Base-by-base conservation (phyloP, 92 coral and sea anemone species). In the Palythoa heliodiscus region DNA sequence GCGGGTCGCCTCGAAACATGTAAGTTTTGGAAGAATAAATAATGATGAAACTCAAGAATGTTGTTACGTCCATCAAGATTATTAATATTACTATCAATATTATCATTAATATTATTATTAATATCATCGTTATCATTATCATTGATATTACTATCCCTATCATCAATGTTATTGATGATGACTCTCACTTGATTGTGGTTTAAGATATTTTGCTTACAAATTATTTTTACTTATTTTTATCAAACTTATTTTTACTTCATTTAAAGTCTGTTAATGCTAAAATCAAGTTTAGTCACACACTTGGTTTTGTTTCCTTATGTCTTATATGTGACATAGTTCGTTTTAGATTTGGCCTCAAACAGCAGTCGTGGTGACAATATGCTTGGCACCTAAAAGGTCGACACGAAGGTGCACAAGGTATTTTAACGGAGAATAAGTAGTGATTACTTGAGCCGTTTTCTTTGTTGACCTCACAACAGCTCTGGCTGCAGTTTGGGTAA, bases 361-460 rank as follows among this genome's bases (percentile, higher is more conserved):
- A 94, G 48, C 98, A 94, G 61, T 92, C 98, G 60, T 94, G 98
- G 58, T 94, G 98, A 52, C 98, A 94, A 58, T 94, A 92, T 14
- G 92, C 87, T 15, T 92, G 93, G 70, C 98, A 94, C 77, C 92
- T 94, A 50, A 71, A 94, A 3, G 98, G 98, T 52, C 98, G 87
- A 50, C 98, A 94, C 81, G 88, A 84, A 80, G 86, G 77, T 5
- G 93, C 89, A 73, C 98, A 94, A 1, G 90, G 87, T 14, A 92
- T 89, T 71, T 88, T 90, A 6, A 86, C 83, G 7, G 89, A 60
- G 43, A 83, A 90, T 25, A 88, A 60, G 43, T 83, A 90, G 37
- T 84, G 87, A 0, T 88, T 78, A 3, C 85, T 70, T 10, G 57
- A 23, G 37, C 25, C 58, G 37, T 67, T 52, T 19, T 57, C 40